Base-by-base conservation (phyloP, 2,888 invertebrate species). In the Rhyacophila evoluta region DNA sequence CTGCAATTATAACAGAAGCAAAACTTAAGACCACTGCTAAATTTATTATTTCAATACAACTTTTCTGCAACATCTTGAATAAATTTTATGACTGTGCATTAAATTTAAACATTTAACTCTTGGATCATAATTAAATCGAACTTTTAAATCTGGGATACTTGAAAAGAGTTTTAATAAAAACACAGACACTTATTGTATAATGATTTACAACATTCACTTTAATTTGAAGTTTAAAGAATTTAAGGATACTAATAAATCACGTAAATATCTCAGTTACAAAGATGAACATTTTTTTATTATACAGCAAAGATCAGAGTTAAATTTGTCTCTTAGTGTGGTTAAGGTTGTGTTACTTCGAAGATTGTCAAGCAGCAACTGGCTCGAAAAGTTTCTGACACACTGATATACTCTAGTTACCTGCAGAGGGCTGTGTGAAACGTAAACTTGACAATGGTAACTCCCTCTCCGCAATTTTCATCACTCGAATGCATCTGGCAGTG, bases 351-450 rank as follows among this genome's bases (percentile, higher is more conserved):
- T 55, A 55, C 55, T 55, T 55, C 10, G 25, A 25, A 19, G 55
- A 55, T 25, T 70, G 73, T 70, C 55, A 69, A 67, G 25, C 28
- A 71, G 78, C 72, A 77, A 81, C 81, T 81, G 81, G 70, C 68
- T 69, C 75, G 77, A 68, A 39, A 68, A 55, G 39, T 71, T 37
- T 19, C 19, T 75, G 81, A 69, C 80, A 78, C 79, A 81, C 81
- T 81, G 81, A 81, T 81, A 81, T 81, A 81, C 81, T 81, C 81
- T 69, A 79, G 78, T 73, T 80, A 77, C 70, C 71, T 19, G 19
- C 55, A 55, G 72, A 81, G 80, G 80, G 80, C 81, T 81, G 79
- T 81, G 81, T 79, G 81, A 81, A 81, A 79, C 19, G 25, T 55
- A 55, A 55, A 55, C 55, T 55, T 79, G 77, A 79, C 76, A 77